These are phyloP conservation scores for Cyclophora punctaria DNA, from an alignment of 2,888 invertebrate genomes.

Conservation along the genomic window DNA sequence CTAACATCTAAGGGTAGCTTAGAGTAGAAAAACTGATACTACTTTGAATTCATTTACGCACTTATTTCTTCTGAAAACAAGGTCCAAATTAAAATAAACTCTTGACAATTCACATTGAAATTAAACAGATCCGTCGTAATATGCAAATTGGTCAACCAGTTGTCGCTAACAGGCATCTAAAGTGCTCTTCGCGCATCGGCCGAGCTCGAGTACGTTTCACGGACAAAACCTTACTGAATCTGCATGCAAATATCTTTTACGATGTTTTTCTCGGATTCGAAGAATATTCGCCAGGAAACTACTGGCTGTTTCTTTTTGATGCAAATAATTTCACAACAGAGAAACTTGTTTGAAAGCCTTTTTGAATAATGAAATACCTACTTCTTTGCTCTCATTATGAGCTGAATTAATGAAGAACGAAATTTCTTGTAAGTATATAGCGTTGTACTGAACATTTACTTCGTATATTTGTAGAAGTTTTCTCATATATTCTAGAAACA, in stretches of 20 bases:
- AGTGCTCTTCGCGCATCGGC: conserved; percentile 10
- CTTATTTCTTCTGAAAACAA: too few species aligned
- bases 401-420: neutral
- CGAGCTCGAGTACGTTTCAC: conserved; percentile 14
- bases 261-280: conserved; percentile 31
- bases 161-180: conserved; percentile 24
- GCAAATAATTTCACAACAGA: conserved; percentile 51
- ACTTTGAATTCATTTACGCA: too few species aligned
- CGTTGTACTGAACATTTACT: too few species aligned
- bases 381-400: conserved; percentile 34
- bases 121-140: conserved; percentile 25
- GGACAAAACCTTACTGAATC: conserved; percentile 30
- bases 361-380: conserved; percentile 43
- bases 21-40: too few species aligned
- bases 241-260: conserved; percentile 43
- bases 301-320: conserved; percentile 51
- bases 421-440: too few species aligned
- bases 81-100: too few species aligned
- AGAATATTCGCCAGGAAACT: conserved; percentile 29
- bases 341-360: conserved; percentile 38
- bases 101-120: too few species aligned
- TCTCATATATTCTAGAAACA: too few species aligned
- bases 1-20: too few species aligned
- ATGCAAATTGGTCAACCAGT: conserved; percentile 40
- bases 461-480: too few species aligned